Percentiles rank a stretch among this genome's conserved stretches.
Conservation (phyloP, 2,797 vertebrate species). For the Muscicapa comitata region DNA sequence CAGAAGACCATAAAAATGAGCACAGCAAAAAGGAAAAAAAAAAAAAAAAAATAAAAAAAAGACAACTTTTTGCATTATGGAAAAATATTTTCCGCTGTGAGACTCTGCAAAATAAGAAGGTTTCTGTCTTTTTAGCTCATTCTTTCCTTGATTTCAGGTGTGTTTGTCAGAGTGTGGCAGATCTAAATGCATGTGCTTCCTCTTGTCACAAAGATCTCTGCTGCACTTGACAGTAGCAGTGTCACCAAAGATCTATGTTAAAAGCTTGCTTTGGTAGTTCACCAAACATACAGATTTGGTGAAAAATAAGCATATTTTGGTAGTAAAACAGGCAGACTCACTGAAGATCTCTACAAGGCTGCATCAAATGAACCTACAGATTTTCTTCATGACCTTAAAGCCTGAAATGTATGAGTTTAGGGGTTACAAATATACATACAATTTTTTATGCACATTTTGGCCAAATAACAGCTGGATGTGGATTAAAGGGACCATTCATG, state of each 20-base stretch:
- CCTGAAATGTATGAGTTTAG: background rate
- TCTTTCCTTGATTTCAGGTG: background rate
- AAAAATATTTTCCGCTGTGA: background rate
- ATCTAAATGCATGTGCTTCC: background rate
- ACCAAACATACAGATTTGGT: background rate
- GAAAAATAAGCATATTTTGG: background rate
- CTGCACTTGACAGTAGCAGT: background rate
- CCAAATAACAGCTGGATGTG: background rate
- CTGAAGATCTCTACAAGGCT: background rate
- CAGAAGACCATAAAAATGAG: slow-evolving; percentile 32
- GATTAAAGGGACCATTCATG: background rate
- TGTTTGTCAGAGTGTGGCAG: background rate
- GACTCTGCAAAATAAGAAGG: background rate
- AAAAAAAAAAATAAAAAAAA: background rate
- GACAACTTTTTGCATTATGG: background rate
- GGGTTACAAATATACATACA: background rate
- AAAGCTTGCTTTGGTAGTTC: background rate
- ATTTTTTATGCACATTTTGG: background rate
- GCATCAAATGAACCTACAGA: background rate
- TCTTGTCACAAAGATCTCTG: background rate
- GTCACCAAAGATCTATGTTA: background rate
- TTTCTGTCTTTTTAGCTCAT: background rate
- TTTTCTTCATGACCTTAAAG: background rate
- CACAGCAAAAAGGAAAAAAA: background rate
- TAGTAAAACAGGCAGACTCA: background rate